Evolutionary conservation across 23 tunicate species (phyloP).

Genomic region (Styela plicata): DNA sequence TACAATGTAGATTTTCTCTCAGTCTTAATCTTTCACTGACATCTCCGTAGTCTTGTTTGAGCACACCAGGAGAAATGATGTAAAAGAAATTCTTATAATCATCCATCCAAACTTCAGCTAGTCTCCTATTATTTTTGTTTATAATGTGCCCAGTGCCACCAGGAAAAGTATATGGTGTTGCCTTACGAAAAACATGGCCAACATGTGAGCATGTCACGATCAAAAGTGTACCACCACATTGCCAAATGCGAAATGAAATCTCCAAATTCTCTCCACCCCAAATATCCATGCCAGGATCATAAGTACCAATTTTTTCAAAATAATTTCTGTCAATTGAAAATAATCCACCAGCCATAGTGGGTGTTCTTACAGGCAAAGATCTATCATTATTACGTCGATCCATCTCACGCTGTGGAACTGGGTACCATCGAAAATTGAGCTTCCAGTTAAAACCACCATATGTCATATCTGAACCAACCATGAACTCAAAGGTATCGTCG

Average conservation of each 20-base stretch:
- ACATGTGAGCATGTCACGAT: constrained; percentile 97
- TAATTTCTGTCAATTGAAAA: constrained; percentile 90
- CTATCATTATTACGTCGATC: constrained; percentile 88
- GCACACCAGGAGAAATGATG: constrained; percentile 89
- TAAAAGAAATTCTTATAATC: constrained; percentile 92
- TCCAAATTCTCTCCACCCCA: constrained; percentile 99
- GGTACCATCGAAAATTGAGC: constrained; percentile 98
- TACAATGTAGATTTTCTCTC: constrained; percentile 83
- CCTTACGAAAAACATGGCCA: constrained; percentile 98
- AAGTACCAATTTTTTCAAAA: constrained; percentile 83
- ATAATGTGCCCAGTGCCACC: constrained; percentile 98
- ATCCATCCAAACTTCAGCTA: constrained; percentile 99
- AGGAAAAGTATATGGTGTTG: constrained; percentile 98
- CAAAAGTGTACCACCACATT: constrained; percentile 98
- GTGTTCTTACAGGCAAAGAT: constrained; percentile 82
- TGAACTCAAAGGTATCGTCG: constrained; percentile 82
- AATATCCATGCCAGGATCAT: constrained; percentile 97
- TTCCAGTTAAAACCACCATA: constrained; percentile 99
- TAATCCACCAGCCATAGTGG: constrained; percentile 99
- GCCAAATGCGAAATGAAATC: constrained; percentile 96
- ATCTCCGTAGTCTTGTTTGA: constrained; percentile 93
- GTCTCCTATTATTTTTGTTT: constrained; percentile 92
- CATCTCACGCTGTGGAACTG: constrained; percentile 97
- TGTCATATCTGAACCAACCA: constrained; percentile 97
- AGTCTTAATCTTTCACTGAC: constrained; percentile 62